Evolutionary conservation across 1,140 invertebrate species (phyloP), one percentile per base, ranked within the genome.

Genomic region (Gryon sp.): DNA sequence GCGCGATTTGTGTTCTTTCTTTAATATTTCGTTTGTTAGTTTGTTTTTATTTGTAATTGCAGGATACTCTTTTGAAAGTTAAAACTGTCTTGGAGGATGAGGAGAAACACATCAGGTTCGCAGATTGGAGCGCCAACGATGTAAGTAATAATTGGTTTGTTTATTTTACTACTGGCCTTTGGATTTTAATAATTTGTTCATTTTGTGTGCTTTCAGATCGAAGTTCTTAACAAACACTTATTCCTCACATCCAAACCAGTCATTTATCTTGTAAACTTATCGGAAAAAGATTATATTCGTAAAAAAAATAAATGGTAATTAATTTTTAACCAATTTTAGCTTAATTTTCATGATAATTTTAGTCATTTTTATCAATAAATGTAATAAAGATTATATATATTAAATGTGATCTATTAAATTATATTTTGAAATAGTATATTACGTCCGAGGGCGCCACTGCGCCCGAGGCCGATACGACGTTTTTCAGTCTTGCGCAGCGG

Each of bases 161-260:
- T 14, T 36, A 36, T 40, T 9, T 26, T 24, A 18, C 20, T 9
- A 1, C 48, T n/a, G n/a, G n/a, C n/a, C n/a, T n/a, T n/a, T 30
- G 9, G 43, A 48, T 48, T 9, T 55, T 18, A 22, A 19, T 38
- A 48, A 41, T 38, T 36, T 1, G 36, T 15, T 28, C n/a, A 20
- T 22, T 28, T 46, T 18, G 16, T 38, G 20, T 12, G 1, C 9
- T 43, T 70, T 63, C 89, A 99, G 97, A 98, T 99, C 89, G 98
- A 99, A 89, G 90, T 97, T 14, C 90, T 99, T 28, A 99, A 99
- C 86, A 98, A 97, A 88, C 95, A 99, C 88, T 89, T 99, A 53
- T 98, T 99, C 84, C 89, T 99, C 14, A 99, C 98, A n/a, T 95
- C 98, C 0, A 99, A 99, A 87, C 99, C 99, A 4, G 95, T 97